A percentile compares a stretch with the other conserved stretches of the same genome.
Evolutionary conservation across 2,888 invertebrate species (phyloP).

Genomic region (Colostygia pectinataria): DNA sequence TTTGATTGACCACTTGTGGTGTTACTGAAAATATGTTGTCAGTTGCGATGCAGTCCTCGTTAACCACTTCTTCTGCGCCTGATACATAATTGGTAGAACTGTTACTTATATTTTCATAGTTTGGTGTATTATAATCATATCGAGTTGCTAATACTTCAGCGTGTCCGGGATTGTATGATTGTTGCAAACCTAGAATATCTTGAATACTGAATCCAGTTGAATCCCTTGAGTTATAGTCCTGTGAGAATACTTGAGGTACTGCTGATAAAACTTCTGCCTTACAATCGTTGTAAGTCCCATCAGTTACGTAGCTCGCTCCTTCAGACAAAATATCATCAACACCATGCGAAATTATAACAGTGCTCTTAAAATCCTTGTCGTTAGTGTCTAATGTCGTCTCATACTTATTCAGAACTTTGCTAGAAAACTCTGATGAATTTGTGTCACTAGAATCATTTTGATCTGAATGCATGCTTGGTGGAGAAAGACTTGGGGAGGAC

Average conservation of each 20-base stretch:
- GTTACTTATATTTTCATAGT: slow-evolving; percentile 71
- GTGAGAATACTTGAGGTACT: slow-evolving; percentile 59
- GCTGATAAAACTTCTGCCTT: slow-evolving; percentile 62
- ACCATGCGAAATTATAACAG: slow-evolving; percentile 62
- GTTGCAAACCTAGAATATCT: slow-evolving; percentile 74
- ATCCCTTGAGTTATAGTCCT: slow-evolving; percentile 78
- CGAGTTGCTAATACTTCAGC: slow-evolving; percentile 58
- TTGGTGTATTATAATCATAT: slow-evolving; percentile 67
- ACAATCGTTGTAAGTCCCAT: slow-evolving; percentile 56
- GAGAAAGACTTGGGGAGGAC: slow-evolving; percentile 60
- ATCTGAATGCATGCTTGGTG: slow-evolving; percentile 60
- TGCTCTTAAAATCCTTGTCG: slow-evolving; percentile 45
- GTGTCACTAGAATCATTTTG: slow-evolving; percentile 60
- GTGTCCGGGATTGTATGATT: slow-evolving; percentile 54
- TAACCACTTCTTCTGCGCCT: slow-evolving; percentile 56
- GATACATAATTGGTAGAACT: slow-evolving; percentile 65
- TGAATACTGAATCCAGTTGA: slow-evolving; percentile 78
- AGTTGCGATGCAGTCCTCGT: slow-evolving; percentile 54
- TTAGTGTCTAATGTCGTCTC: slow-evolving; percentile 39
- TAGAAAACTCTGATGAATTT: slow-evolving; percentile 55
- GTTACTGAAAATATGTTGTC: slow-evolving; percentile 47
- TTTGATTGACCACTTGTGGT: slow-evolving; percentile 53
- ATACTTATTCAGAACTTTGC: slow-evolving; percentile 42
- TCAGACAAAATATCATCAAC: slow-evolving; percentile 73
- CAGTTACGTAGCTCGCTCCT: slow-evolving; percentile 52